Base-by-base conservation (phyloP, 2,113 vertebrate genomes). In the Zosterops hypoxanthus region DNA sequence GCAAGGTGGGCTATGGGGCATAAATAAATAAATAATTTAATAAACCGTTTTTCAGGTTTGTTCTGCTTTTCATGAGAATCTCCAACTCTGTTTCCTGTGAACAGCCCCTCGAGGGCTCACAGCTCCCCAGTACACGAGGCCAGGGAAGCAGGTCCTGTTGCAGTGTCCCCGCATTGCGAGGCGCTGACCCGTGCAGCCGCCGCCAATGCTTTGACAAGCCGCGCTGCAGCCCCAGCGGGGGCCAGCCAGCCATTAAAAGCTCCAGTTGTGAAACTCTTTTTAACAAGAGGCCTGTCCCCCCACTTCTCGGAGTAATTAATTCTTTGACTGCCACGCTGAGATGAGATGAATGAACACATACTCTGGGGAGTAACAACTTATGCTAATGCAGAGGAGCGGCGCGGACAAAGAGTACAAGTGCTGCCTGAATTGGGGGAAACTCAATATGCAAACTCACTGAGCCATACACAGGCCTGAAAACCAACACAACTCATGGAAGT, bases 301-400 rank as follows among this genome's bases (percentile, higher is more conserved):
- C 39, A 11, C 95, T 96, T 95, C 96, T 96, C 93, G 23, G 89
- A 96, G 97, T 98, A 97, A 98, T 98, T 98, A 97, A 98, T 97
- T 97, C 96, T 96, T 96, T 95, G 98, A 94, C 89, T 97, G 93
- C 93, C 94, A 88, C 95, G 20, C 91, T 70, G 97, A 73, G 96
- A 82, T 39, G 87, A 73, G 42, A 42, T 96, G 96, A 97, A 97
- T 96, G 96, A 96, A 95, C 96, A 55, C 96, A 70, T 72, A 90
- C 89, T 94, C 78, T 13, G 36, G 55, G 95, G 85, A 97, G 97
- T 59, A 95, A 95, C 95, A 91, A 52, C 82, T 68, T 68, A 82
- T 81, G 96, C 90, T 84, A 82, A 97, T 50, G 5, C 11, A 0
- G 63, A 85, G 79, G 81, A 88, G 93, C 83, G n/a, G 52, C 7